Evolutionary conservation across 2,113 vertebrate species (phyloP).

Genomic region (Synodontis membranacea): DNA sequence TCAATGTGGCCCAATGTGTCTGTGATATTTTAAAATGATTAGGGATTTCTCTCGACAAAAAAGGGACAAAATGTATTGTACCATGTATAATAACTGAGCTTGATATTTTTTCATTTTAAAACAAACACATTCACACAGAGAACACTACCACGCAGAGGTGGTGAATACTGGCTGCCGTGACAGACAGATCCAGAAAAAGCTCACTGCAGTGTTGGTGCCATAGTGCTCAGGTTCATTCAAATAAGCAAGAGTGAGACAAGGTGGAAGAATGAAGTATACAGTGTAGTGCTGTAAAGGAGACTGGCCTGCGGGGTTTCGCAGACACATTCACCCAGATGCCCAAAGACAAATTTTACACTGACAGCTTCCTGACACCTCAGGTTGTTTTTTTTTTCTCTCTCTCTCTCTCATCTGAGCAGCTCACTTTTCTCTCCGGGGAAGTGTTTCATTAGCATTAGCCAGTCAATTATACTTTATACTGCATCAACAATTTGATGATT

Average conservation of each 20-base stretch:
- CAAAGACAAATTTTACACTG: constrained; percentile 1
- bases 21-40: neutral
- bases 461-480: constrained; percentile 58
- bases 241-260: neutral
- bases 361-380: constrained; percentile 10
- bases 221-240: neutral
- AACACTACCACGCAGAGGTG: constrained; percentile 51
- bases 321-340: neutral
- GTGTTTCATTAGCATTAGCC: constrained; percentile 54
- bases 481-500: constrained; percentile 23
- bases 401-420: neutral
- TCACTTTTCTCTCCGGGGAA: constrained; percentile 41
- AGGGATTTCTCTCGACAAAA: neutral
- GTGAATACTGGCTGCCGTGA: constrained; percentile 54
- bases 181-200: constrained; percentile 49
- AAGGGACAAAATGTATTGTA: neutral
- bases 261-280: neutral
- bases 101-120: neutral
- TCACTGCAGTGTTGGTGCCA: constrained; percentile 35
- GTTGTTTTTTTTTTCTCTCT: neutral
- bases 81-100: neutral
- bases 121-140: constrained; percentile 18
- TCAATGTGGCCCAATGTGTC: neutral
- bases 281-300: neutral
- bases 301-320: neutral